Evolutionary conservation across 2,113 vertebrate genomes (phyloP).

Genomic region (Psephotus haematonotus): DNA sequence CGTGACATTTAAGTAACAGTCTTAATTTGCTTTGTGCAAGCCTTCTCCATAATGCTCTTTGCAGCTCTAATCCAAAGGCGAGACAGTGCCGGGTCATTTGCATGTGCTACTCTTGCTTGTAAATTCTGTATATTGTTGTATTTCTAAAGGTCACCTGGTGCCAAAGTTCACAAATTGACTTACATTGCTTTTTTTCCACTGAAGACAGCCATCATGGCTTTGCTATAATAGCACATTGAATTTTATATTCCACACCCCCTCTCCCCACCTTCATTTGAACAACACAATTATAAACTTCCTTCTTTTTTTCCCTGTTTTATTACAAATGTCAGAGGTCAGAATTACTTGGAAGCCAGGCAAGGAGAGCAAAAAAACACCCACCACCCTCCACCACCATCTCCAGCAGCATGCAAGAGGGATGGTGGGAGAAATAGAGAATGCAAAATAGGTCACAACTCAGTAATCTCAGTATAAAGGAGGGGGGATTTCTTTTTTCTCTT

Average conservation of each 20-base stretch:
- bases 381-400: not conserved
- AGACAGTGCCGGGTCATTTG: conserved; percentile 81
- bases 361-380: not conserved
- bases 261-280: conserved; percentile 74
- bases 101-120: conserved; percentile 82
- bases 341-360: conserved; percentile 66
- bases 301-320: conserved; percentile 10
- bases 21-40: conserved; percentile 95
- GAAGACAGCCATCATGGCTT: conserved; percentile 81
- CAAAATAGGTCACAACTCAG: conserved; percentile 76
- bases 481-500: conserved; percentile 42
- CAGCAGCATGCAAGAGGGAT: not conserved
- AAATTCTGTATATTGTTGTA: conserved; percentile 85
- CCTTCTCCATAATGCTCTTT: conserved; percentile 76
- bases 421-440: conserved; percentile 5
- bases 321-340: conserved; percentile 76
- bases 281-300: conserved; percentile 79
- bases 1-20: conserved; percentile 98
- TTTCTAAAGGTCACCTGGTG: conserved; percentile 92
- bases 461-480: conserved; percentile 38
- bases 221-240: conserved; percentile 82
- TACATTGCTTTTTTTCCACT: conserved; percentile 69
- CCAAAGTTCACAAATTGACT: conserved; percentile 99
- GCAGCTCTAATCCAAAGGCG: conserved; percentile 72
- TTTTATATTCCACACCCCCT: conserved; percentile 55